These are phyloP conservation scores for Slavum lentiscoides DNA, from an alignment of 2,888 invertebrate species.

Conservation along the genomic window DNA sequence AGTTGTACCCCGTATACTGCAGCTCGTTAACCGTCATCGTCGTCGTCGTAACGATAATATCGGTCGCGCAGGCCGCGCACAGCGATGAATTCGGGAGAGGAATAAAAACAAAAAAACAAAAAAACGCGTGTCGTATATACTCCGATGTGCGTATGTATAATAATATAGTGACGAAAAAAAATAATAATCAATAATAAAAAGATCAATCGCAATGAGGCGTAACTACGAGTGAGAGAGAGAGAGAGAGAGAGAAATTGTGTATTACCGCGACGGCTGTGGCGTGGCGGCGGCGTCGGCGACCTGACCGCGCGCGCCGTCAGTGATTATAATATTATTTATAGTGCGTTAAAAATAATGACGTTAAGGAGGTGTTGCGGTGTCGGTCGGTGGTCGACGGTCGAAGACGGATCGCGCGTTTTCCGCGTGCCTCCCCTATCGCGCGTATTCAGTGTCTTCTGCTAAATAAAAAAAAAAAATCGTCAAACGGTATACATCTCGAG, in stretches of 20 bases:
- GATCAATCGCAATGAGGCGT: slow-evolving; percentile 49
- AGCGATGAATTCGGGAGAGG: neutral
- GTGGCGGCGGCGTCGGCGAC: neutral
- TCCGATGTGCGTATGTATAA: neutral
- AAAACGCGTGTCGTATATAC: neutral
- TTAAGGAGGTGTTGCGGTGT: neutral
- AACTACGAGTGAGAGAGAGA: neutral
- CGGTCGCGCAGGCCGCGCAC: neutral
- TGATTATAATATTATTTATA: slow-evolving; percentile 26
- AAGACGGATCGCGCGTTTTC: no score
- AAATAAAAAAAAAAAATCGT: no score
- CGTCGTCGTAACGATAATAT: neutral
- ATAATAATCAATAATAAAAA: slow-evolving; percentile 7
- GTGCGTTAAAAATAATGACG: slow-evolving; percentile 16
- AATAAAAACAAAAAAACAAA: no score
- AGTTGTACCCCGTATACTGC: neutral
- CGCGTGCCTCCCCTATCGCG: no score
- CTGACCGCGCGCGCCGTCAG: neutral
- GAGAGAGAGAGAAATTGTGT: slow-evolving; percentile 46
- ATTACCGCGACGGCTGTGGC: slow-evolving; percentile 9
- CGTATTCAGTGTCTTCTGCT: no score
- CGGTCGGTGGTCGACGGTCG: neutral
- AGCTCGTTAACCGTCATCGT: slow-evolving; percentile 30
- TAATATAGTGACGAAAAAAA: neutral
- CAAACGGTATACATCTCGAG: no score